Conservation (phyloP, 2,113 vertebrate species). For the Ictalurus furcatus region DNA sequence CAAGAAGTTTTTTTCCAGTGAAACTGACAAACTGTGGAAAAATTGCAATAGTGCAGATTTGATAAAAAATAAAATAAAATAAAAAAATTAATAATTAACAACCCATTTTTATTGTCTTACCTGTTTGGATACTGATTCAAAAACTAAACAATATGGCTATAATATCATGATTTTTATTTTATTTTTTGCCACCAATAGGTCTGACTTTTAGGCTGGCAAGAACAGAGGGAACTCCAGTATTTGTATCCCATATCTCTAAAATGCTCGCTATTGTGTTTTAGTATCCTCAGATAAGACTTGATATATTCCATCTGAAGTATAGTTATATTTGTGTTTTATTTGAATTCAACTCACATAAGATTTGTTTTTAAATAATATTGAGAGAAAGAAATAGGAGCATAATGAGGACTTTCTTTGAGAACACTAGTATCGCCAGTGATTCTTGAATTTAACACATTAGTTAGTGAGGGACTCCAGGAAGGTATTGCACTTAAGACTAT, state of each 20-base stretch:
- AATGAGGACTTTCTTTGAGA: neutral
- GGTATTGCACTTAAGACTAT: slow-evolving; percentile 40
- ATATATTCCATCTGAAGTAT: neutral
- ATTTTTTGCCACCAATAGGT: neutral
- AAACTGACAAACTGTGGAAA: neutral
- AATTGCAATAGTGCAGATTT: neutral
- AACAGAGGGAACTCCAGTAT: neutral
- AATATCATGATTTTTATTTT: neutral
- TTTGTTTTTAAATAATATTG: neutral
- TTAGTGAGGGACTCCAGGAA: neutral
- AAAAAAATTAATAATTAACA: neutral
- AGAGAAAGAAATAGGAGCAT: neutral
- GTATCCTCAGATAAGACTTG: neutral
- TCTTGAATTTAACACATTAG: slow-evolving; percentile 4
- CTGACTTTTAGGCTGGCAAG: neutral
- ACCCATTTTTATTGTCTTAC: neutral
- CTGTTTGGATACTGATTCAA: neutral
- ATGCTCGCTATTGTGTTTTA: neutral
- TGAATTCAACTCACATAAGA: neutral
- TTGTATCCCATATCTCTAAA: neutral
- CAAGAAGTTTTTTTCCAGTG: neutral
- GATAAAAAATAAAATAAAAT: neutral
- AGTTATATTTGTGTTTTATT: neutral
- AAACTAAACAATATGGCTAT: neutral
- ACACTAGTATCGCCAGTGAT: slow-evolving; percentile 7